Conservation (phyloP, 2,888 invertebrate genomes). For the Laspeyria flexula region DNA sequence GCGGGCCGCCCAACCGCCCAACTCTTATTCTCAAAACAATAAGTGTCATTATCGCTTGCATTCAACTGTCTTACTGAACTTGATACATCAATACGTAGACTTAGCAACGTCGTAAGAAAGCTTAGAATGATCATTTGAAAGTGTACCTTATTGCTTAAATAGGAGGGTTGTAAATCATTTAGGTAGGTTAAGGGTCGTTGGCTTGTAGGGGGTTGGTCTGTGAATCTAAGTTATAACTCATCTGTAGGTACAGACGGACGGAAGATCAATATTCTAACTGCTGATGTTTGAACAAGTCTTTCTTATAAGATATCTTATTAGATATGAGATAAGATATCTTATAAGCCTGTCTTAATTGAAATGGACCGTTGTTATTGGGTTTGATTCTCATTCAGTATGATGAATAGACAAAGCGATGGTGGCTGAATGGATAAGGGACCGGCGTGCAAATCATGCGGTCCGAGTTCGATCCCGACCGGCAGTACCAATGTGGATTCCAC, state of each 20-base stretch:
- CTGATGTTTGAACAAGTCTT: slow-evolving; percentile 54
- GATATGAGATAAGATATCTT: too few relatives aligned
- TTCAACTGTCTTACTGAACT: slow-evolving; percentile 74
- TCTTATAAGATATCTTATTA: slow-evolving; percentile 6
- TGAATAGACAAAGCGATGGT: too few relatives aligned
- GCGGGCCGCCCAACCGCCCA: slow-evolving; percentile 71
- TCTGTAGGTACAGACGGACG: slow-evolving; percentile 71
- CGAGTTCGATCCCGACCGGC: too few relatives aligned
- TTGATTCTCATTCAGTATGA: too few relatives aligned
- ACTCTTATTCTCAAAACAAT: slow-evolving; percentile 54
- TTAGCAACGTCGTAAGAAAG: slow-evolving; percentile 77
- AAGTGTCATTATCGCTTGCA: slow-evolving; percentile 68
- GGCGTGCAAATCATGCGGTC: too few relatives aligned
- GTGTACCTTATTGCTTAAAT: slow-evolving; percentile 59
- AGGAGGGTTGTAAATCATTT: slow-evolving; percentile 42
- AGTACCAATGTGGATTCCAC: too few relatives aligned
- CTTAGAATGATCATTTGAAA: slow-evolving; percentile 60
- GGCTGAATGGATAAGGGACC: too few relatives aligned
- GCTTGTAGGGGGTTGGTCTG: slow-evolving; percentile 58
- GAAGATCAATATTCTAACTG: slow-evolving; percentile 77
- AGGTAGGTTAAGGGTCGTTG: slow-evolving; percentile 61
- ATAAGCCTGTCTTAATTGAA: too few relatives aligned
- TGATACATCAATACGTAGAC: slow-evolving; percentile 69
- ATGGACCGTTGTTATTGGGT: too few relatives aligned
- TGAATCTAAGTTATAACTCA: slow-evolving; percentile 75